These are phyloP conservation scores for Mesembrinibis cayennensis DNA, from an alignment of 2,113 vertebrate genomes.

Conservation along the genomic window DNA sequence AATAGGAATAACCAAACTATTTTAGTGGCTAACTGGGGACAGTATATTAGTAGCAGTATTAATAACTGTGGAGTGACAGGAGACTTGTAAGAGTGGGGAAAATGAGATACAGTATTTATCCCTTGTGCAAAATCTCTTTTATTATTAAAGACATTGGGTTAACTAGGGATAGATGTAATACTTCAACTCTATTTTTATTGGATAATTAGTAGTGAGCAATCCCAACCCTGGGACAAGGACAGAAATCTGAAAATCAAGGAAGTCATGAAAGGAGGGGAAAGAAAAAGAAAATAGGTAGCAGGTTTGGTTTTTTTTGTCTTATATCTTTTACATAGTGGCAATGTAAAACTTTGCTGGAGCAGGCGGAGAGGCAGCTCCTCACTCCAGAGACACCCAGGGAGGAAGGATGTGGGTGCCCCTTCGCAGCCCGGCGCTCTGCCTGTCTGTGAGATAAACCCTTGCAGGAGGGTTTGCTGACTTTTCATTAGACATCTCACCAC, in stretches of 20 bases:
- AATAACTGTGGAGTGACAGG: constrained; percentile 71
- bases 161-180: constrained; percentile 74
- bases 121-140: constrained; percentile 76
- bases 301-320: neutral
- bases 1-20: constrained; percentile 69
- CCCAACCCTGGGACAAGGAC: constrained; percentile 10
- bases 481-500: neutral
- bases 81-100: constrained; percentile 65
- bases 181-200: constrained; percentile 68
- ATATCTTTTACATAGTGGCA: fast-evolving
- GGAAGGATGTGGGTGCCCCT: neutral
- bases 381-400: fast-evolving
- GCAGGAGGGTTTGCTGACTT: neutral
- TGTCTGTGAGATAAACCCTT: neutral
- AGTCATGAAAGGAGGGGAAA: neutral
- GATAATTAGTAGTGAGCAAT: constrained; percentile 63
- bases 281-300: neutral
- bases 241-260: neutral
- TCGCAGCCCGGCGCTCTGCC: fast-evolving
- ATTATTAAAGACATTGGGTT: constrained; percentile 74
- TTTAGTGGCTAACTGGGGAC: constrained; percentile 74
- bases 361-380: fast-evolving
- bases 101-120: constrained; percentile 73
- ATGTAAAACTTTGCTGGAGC: neutral
- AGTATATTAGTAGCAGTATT: constrained; percentile 66